A percentile compares a stretch with the other conserved stretches of the same genome.
phyloP scores from a whole-genome alignment of 2,113 vertebrate species.

The Gymnorhina tibicen region DNA sequence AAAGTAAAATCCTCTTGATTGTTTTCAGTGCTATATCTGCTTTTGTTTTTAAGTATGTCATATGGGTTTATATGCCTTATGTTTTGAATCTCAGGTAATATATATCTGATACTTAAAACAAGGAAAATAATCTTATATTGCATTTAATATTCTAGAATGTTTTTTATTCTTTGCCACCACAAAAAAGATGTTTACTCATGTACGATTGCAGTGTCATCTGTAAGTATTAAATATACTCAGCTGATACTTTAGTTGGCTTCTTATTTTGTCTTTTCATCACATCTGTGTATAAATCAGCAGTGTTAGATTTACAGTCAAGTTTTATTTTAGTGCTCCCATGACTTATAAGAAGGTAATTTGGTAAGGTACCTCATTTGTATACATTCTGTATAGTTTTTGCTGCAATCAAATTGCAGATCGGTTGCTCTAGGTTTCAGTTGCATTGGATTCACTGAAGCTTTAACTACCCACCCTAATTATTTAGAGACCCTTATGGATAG shows the following conservation, averaged over 20 bases:
- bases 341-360: neutral
- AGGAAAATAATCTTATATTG: neutral
- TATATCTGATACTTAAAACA: neutral
- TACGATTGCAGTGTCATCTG: neutral
- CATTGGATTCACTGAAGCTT: neutral
- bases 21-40: neutral
- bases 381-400: neutral
- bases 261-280: neutral
- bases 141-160: neutral
- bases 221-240: neutral
- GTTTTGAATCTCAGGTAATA: neutral
- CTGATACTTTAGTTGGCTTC: neutral
- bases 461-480: slow-evolving; percentile 4
- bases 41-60: neutral
- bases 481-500: neutral
- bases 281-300: neutral
- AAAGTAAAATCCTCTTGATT: neutral
- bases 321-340: neutral
- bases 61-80: neutral
- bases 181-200: neutral
- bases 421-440: neutral
- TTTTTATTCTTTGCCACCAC: neutral
- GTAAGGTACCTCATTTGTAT: neutral
- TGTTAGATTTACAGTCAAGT: neutral
- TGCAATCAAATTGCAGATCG: neutral